Conservation (phyloP, 2,888 invertebrate genomes). For the Macrophya annulata region DNA sequence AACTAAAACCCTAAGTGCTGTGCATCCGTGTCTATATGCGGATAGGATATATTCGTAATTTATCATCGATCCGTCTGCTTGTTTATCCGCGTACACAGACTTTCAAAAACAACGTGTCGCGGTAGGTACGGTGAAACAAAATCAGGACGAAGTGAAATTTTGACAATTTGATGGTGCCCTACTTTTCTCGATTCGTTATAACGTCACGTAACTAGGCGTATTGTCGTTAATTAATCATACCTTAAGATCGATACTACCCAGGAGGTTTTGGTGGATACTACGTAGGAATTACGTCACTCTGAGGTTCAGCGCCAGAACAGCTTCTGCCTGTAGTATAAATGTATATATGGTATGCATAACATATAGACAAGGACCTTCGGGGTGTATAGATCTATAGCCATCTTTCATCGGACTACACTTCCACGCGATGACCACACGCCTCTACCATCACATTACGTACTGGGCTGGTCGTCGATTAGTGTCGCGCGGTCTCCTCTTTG, state of each 20-base stretch:
- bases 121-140: not conserved
- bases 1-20: not conserved
- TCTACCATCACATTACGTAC: constrained; percentile 30
- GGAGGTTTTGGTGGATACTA: constrained; percentile 34
- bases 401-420: constrained; percentile 31
- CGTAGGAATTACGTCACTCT: constrained; percentile 30
- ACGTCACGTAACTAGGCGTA: constrained; percentile 22
- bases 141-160: not conserved
- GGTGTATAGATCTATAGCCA: constrained; percentile 19
- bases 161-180: not conserved
- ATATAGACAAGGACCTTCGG: constrained; percentile 26
- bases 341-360: not conserved
- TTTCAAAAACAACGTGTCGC: not conserved
- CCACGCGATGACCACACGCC: constrained; percentile 27
- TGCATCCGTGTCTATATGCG: not conserved
- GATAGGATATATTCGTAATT: constrained; percentile 1
- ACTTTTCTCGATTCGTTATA: not conserved
- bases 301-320: constrained; percentile 24
- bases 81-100: not conserved
- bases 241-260: constrained; percentile 37
- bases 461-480: constrained; percentile 25
- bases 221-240: constrained; percentile 28
- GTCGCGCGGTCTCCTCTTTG: constrained; percentile 43
- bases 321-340: not conserved
- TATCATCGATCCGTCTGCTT: not conserved